phyloP scores from a whole-genome alignment of 2,113 vertebrate species.

The Orcinus orca region DNA sequence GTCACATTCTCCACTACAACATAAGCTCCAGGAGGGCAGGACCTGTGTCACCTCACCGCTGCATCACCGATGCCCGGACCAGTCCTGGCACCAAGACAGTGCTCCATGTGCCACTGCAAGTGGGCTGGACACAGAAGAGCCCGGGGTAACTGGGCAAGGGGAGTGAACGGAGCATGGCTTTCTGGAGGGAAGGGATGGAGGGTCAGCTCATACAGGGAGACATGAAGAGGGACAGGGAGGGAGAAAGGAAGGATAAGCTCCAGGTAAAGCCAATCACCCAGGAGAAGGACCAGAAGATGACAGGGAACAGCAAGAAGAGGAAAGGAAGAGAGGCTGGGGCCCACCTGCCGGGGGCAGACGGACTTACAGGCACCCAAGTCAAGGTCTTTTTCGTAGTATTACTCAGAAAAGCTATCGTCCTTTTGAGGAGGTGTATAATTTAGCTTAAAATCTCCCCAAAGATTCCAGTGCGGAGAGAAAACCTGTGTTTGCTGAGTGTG shows the following conservation, averaged over 20 bases:
- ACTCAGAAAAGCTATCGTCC: background rate
- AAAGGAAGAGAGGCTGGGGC: background rate
- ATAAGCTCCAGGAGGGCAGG: background rate
- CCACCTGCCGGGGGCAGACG: background rate
- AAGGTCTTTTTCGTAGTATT: background rate
- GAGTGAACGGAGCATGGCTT: background rate
- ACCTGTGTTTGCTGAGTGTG: background rate
- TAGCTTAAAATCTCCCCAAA: background rate
- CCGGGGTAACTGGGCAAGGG: background rate
- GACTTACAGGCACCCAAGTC: background rate
- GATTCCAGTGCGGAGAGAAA: background rate
- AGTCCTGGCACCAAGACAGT: background rate
- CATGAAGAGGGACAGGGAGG: fast-evolving
- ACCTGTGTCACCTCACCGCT: background rate
- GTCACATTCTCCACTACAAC: fast-evolving
- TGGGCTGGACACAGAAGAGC: background rate
- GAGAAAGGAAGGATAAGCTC: background rate
- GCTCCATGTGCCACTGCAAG: too few species aligned
- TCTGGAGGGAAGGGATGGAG: background rate
- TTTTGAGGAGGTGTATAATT: background rate
- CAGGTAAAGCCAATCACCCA: background rate
- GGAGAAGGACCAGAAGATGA: background rate
- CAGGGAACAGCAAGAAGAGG: background rate
- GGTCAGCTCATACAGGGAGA: background rate
- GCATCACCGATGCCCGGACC: fast-evolving